Percentiles rank a stretch among this genome's conserved stretches.
Evolutionary conservation across 2,113 vertebrate genomes (phyloP).

Genomic region (Misgurnus mizolepis): DNA sequence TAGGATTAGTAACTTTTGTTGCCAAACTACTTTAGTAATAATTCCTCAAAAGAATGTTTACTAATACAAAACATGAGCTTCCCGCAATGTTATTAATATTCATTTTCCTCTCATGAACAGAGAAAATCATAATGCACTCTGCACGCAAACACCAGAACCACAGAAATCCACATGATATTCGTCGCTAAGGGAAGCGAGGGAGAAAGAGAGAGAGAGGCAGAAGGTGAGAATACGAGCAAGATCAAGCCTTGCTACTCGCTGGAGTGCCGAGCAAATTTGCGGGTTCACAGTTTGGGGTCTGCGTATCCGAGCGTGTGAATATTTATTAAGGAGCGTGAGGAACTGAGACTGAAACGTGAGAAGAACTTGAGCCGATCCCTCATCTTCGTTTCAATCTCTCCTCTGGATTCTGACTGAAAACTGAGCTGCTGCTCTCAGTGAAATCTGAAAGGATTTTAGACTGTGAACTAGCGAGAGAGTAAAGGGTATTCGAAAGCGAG

Average conservation of each 20-base stretch:
- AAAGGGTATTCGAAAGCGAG: constrained; percentile 17
- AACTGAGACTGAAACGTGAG: background rate
- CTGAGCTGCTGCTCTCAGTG: constrained; percentile 4
- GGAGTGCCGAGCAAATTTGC: constrained; percentile 11
- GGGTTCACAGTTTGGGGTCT: constrained; percentile 32
- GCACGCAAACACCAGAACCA: constrained; percentile 55
- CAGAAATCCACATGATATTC: constrained; percentile 49
- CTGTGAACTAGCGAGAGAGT: background rate
- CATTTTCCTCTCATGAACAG: constrained; percentile 52
- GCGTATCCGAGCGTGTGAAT: constrained; percentile 11
- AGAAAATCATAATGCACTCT: constrained; percentile 56
- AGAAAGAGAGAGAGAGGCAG: background rate
- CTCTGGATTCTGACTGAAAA: background rate
- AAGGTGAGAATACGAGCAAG: background rate
- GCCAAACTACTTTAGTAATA: no score
- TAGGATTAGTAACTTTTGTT: no score
- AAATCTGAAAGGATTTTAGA: constrained; percentile 14
- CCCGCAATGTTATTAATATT: constrained; percentile 29
- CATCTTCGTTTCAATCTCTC: background rate
- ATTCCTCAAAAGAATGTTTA: background rate
- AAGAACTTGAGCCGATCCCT: background rate
- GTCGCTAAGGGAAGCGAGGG: constrained; percentile 15
- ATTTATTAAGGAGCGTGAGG: background rate
- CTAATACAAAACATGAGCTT: background rate
- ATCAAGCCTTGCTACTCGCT: constrained; percentile 16